Evolutionary conservation across 2,113 vertebrate genomes (phyloP).

Genomic region (Procapra przewalskii): DNA sequence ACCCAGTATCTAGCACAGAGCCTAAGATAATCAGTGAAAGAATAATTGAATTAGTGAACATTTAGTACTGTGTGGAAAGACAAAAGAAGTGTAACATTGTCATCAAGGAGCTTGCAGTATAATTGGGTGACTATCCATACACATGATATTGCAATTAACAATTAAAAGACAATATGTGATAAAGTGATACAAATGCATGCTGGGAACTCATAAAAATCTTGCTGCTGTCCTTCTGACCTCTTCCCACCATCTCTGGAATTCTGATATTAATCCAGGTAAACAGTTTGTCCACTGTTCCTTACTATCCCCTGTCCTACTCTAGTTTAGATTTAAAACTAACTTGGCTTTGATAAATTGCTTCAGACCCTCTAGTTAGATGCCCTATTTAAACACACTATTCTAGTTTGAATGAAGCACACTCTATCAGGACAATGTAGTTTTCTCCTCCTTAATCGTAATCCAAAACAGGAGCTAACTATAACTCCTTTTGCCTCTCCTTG

Average conservation of each 20-base stretch:
- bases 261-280: neutral
- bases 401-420: neutral
- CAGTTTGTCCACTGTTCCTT: neutral
- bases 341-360: neutral
- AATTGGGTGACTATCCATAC: neutral
- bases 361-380: neutral
- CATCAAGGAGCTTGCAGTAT: neutral
- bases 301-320: neutral
- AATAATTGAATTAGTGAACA: neutral
- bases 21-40: neutral
- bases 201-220: neutral
- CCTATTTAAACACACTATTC: neutral
- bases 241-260: neutral
- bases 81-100: neutral
- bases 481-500: neutral
- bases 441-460: neutral
- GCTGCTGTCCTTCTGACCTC: neutral
- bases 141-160: neutral
- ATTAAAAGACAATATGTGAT: neutral
- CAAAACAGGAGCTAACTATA: neutral
- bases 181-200: neutral
- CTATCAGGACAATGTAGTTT: neutral
- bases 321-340: neutral
- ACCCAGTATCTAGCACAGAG: neutral
- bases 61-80: neutral